These are phyloP conservation scores for Dromococcyx pavoninus DNA, from an alignment of 2,797 vertebrate species.

Conservation along the genomic window DNA sequence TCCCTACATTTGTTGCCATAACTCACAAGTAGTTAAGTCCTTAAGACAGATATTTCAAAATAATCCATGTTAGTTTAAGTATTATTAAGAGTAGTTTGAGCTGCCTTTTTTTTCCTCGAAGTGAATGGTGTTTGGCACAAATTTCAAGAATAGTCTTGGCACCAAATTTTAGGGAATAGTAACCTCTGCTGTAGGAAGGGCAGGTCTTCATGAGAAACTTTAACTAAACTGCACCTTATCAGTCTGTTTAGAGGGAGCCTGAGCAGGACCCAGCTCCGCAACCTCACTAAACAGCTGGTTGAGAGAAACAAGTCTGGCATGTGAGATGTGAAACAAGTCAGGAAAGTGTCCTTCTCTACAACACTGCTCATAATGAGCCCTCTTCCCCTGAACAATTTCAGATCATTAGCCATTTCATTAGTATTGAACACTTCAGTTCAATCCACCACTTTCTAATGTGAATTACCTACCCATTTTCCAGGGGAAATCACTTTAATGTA, in stretches of 20 bases:
- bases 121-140: background rate
- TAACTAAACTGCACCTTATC: background rate
- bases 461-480: background rate
- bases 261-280: background rate
- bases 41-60: background rate
- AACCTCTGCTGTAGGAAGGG: background rate
- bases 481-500: background rate
- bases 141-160: background rate
- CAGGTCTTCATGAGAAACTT: background rate
- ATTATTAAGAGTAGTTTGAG: background rate
- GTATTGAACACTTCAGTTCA: background rate
- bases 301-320: background rate
- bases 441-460: background rate
- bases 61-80: background rate
- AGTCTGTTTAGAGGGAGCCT: background rate
- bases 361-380: background rate
- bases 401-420: background rate
- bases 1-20: background rate
- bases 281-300: background rate
- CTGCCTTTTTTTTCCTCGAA: background rate
- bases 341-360: background rate
- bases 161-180: background rate
- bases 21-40: background rate
- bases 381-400: background rate
- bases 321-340: background rate